These are phyloP conservation scores for Drosophila repletoides DNA, from an alignment of 1,140 invertebrate species.

Conservation along the genomic window DNA sequence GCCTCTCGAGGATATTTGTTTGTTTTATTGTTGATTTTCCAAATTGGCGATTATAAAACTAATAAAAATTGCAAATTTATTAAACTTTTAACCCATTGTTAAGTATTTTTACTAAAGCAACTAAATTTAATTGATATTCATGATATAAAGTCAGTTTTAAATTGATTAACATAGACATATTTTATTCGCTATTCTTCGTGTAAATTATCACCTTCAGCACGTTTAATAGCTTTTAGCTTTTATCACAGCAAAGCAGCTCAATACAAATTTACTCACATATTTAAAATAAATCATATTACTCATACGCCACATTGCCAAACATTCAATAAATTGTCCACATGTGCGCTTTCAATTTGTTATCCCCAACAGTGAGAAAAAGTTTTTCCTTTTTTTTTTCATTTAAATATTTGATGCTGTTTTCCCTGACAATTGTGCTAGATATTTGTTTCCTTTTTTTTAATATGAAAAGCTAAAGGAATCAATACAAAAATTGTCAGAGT, in stretches of 20 bases:
- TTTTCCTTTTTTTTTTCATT: background rate
- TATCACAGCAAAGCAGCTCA: too few species aligned
- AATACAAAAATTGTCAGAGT: too few species aligned
- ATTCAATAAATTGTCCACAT: background rate
- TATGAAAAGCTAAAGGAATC: too few species aligned
- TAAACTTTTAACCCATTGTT: background rate
- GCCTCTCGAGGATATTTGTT: background rate
- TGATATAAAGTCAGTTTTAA: background rate
- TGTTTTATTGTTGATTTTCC: conserved; percentile 4
- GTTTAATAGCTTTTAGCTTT: too few species aligned
- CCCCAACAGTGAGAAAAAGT: background rate
- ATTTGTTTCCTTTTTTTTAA: too few species aligned
- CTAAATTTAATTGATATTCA: conserved; percentile 26
- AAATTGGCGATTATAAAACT: background rate
- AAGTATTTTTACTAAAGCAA: conserved; percentile 3
- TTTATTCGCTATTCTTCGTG: background rate
- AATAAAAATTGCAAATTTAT: background rate
- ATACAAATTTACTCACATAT: too few species aligned
- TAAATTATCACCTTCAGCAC: too few species aligned
- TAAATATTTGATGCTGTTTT: background rate
- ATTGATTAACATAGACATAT: background rate
- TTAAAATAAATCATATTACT: background rate
- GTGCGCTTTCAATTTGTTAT: background rate
- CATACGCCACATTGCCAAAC: conserved; percentile 3
- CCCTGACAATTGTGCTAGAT: too few species aligned